Base-by-base conservation (phyloP, 2,888 invertebrate genomes). In the Crocallis elinguaria region DNA sequence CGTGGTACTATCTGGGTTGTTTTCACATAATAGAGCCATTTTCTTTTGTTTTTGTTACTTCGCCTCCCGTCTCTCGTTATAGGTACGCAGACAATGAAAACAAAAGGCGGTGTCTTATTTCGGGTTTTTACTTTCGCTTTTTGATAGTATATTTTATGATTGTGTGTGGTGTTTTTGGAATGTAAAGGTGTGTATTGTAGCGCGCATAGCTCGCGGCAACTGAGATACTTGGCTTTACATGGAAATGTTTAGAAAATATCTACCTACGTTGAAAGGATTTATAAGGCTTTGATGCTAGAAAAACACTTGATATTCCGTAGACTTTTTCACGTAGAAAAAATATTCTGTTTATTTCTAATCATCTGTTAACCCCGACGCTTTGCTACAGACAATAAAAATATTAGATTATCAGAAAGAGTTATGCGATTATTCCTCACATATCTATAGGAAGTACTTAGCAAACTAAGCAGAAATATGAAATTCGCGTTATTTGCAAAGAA, bases 21-120 rank as follows among this genome's bases (percentile, higher is more conserved):
- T 91, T 90, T 90, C 91, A 90, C 89, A 91, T 90, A 90, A 91
- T 91, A 88, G 88, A 89, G 86, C 87, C 82, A 88, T 91, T 89
- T 90, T 85, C 89, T 89, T 90, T 87, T 89, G 90, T 90, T 91
- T 91, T 91, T 90, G 87, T 87, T 84, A 79, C 85, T 81, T 79
- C 75, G 71, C 79, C 62, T 77, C 73, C 77, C 78, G 77, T 80
- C 82, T 79, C 83, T 79, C 84, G 86, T 87, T 87, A 88, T 85
- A 86, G 87, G 87, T 82, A 81, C 79, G 81, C 75, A 77, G 71
- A 83, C 89, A 88, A 90, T 89, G 90, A 88, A 88, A 89, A 88
- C 88, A 88, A 86, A 88, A 87, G 82, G 69, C 77, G 81, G 83
- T 84, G 79, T 87, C 87, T 84, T 86, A 85, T 88, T 88, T 84